These are phyloP conservation scores for Diaphora mendica DNA, from an alignment of 2,888 invertebrate species.

Conservation along the genomic window DNA sequence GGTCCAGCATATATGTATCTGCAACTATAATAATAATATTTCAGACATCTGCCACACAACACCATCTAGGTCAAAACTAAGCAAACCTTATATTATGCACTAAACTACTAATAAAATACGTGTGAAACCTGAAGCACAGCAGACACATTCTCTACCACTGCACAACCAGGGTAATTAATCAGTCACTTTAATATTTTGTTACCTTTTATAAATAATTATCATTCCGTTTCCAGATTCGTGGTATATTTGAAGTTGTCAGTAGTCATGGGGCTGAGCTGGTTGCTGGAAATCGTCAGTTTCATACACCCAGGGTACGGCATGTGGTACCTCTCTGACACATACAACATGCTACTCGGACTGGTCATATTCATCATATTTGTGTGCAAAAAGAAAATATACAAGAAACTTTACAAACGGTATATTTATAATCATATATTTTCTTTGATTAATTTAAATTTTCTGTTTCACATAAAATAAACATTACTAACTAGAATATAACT, in stretches of 20 bases:
- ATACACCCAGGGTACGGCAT: conserved; percentile 55
- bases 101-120: no score
- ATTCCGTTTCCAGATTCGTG: conserved; percentile 61
- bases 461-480: not conserved
- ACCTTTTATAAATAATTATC: no score
- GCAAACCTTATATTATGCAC: no score
- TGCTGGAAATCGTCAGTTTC: conserved; percentile 72
- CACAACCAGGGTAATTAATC: not conserved
- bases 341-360: conserved; percentile 75
- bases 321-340: conserved; percentile 69
- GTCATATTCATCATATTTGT: conserved; percentile 77
- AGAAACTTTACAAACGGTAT: conserved; percentile 65
- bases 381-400: conserved; percentile 70
- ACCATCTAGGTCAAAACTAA: no score
- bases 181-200: not conserved
- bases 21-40: no score
- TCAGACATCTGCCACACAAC: no score
- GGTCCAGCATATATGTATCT: no score
- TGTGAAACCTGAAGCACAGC: no score
- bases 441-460: not conserved
- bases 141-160: no score
- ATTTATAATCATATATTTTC: conserved; percentile 11
- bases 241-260: conserved; percentile 75
- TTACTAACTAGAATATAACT: not conserved
- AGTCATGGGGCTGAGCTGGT: conserved; percentile 80